These are phyloP conservation scores for Conopomorpha cramerella DNA, from an alignment of 1,140 invertebrate species.

Conservation along the genomic window DNA sequence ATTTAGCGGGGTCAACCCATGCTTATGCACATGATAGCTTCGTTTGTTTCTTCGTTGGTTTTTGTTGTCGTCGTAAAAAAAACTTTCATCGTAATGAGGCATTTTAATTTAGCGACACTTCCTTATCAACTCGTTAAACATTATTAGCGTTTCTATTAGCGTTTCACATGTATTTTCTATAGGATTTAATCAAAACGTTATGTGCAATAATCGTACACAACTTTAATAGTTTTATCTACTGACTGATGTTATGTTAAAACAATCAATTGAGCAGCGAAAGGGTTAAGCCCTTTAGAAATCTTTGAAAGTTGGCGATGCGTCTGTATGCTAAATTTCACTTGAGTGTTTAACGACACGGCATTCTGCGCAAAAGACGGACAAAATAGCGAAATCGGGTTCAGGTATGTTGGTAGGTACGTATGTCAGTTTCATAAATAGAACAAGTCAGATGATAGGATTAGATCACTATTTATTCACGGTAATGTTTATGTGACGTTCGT, in stretches of 20 bases:
- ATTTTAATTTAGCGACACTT: too few relatives aligned
- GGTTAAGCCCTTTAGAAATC: slow-evolving; percentile 42
- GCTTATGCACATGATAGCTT: slow-evolving; percentile 55
- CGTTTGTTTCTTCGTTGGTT: slow-evolving; percentile 57
- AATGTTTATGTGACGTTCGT: slow-evolving; percentile 22
- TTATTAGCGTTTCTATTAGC: too few relatives aligned
- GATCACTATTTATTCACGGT: slow-evolving; percentile 58
- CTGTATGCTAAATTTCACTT: slow-evolving; percentile 5
- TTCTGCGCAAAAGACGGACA: too few relatives aligned
- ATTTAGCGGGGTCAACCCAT: slow-evolving; percentile 29
- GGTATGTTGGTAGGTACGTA: background rate
- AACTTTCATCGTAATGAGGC: slow-evolving; percentile 59
- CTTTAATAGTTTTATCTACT: too few relatives aligned
- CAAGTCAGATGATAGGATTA: slow-evolving; percentile 31
- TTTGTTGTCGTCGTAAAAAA: slow-evolving; percentile 52
- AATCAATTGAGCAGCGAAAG: slow-evolving; percentile 35
- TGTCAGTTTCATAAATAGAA: background rate
- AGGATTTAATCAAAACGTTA: too few relatives aligned
- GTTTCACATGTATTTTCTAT: too few relatives aligned
- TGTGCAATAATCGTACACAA: too few relatives aligned
- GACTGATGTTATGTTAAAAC: too few relatives aligned
- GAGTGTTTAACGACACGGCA: background rate
- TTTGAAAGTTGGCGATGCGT: slow-evolving; percentile 27
- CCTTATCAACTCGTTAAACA: too few relatives aligned
- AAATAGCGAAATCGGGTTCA: too few relatives aligned